phyloP scores from a whole-genome alignment of 2,888 invertebrate species.

The Volucella inflata region DNA sequence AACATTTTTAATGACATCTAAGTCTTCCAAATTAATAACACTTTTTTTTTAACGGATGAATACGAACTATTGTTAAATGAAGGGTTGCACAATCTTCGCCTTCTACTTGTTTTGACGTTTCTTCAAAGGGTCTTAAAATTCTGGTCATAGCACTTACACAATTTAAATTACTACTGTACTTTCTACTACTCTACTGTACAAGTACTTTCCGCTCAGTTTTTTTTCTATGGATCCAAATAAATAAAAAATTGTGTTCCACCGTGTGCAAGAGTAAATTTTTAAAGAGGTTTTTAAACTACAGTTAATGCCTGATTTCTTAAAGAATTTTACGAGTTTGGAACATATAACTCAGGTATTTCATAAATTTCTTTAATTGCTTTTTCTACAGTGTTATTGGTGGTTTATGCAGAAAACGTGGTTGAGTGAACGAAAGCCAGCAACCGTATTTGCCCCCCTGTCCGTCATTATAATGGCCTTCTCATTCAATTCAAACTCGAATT shows the following conservation, averaged over 20 bases:
- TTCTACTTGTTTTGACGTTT: constrained; percentile 9
- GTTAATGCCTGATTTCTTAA: constrained; percentile 1
- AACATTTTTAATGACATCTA: too few relatives aligned
- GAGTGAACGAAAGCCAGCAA: constrained; percentile 5
- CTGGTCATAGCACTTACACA: background rate
- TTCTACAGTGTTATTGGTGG: background rate
- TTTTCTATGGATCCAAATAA: background rate
- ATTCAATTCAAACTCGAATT: too few relatives aligned
- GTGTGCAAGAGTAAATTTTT: too few relatives aligned
- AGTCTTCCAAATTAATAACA: constrained; percentile 28
- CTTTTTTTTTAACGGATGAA: too few relatives aligned
- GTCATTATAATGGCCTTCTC: background rate
- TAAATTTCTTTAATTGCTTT: too few relatives aligned
- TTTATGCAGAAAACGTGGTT: background rate
- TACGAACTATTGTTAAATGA: background rate
- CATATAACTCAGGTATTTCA: too few relatives aligned
- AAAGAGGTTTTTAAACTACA: background rate
- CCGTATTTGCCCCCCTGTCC: background rate
- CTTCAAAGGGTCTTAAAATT: constrained; percentile 32
- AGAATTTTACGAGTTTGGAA: constrained; percentile 10
- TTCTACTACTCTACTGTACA: background rate
- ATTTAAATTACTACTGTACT: background rate
- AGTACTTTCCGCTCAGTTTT: background rate
- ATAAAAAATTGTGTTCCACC: too few relatives aligned
- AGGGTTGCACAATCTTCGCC: constrained; percentile 19